Evolutionary conservation across 2,113 vertebrate species (phyloP).

Genomic region (Brevimyrus niger): DNA sequence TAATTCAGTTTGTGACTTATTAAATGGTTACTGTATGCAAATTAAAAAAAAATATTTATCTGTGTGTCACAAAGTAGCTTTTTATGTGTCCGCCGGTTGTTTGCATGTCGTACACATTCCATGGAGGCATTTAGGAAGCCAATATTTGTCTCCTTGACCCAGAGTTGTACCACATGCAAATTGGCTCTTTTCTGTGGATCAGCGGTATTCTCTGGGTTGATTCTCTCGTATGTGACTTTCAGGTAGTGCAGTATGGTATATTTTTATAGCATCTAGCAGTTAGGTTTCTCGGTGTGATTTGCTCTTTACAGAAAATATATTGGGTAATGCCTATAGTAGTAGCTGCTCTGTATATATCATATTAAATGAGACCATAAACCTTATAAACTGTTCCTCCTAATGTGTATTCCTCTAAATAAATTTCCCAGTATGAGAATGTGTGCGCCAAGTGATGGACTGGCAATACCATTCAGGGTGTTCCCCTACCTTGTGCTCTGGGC

Average conservation of each 20-base stretch:
- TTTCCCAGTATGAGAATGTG: background rate
- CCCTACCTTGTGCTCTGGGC: background rate
- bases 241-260: constrained; percentile 28
- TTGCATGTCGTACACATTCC: background rate
- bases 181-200: constrained; percentile 28
- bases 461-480: background rate
- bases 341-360: background rate
- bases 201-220: constrained; percentile 37
- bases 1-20: background rate
- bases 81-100: background rate
- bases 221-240: constrained; percentile 44
- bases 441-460: background rate
- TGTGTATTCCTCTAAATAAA: background rate
- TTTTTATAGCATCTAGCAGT: constrained; percentile 30
- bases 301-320: constrained; percentile 37
- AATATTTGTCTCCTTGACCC: constrained; percentile 34
- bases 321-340: background rate
- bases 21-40: background rate
- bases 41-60: too few species aligned
- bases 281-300: constrained; percentile 38
- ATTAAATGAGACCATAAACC: background rate
- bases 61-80: background rate
- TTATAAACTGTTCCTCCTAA: background rate
- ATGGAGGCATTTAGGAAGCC: background rate
- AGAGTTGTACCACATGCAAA: constrained; percentile 22